These are phyloP conservation scores for Conger conger DNA, from an alignment of 2,113 vertebrate genomes.

Conservation along the genomic window DNA sequence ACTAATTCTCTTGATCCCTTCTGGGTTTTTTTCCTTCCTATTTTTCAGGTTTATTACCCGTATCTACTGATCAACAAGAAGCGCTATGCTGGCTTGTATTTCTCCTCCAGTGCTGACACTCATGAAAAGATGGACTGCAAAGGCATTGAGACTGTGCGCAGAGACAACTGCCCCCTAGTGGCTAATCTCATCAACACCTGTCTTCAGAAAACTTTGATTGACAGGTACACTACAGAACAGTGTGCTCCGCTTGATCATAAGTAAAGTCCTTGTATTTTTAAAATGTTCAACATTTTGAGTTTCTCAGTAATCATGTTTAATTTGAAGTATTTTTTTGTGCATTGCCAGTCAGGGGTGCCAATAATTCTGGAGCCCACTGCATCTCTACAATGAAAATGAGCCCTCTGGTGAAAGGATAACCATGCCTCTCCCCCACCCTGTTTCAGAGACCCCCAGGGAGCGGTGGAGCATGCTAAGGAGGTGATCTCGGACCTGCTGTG, in stretches of 20 bases:
- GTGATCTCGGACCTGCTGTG: slow-evolving; percentile 90
- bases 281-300: too few species aligned
- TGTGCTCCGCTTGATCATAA: too few species aligned
- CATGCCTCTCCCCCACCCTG: not conserved
- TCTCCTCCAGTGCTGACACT: slow-evolving; percentile 71
- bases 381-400: too few species aligned
- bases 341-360: too few species aligned
- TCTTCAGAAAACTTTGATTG: slow-evolving; percentile 82
- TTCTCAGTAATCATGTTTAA: too few species aligned
- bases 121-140: slow-evolving; percentile 93
- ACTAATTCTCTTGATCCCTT: not conserved
- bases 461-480: slow-evolving; percentile 83
- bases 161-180: slow-evolving; percentile 92
- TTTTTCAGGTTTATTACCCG: slow-evolving; percentile 83
- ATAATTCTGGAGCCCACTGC: too few species aligned
- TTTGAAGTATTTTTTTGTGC: too few species aligned
- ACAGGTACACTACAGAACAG: slow-evolving; percentile 66
- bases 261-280: too few species aligned
- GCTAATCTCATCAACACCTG: slow-evolving; percentile 89
- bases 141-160: slow-evolving; percentile 87
- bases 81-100: slow-evolving; percentile 87
- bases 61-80: slow-evolving; percentile 95
- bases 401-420: not conserved
- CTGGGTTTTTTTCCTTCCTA: not conserved
- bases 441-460: slow-evolving; percentile 79